Conservation (phyloP, 1,140 invertebrate species). For the Leptestheria dahalacensis region DNA sequence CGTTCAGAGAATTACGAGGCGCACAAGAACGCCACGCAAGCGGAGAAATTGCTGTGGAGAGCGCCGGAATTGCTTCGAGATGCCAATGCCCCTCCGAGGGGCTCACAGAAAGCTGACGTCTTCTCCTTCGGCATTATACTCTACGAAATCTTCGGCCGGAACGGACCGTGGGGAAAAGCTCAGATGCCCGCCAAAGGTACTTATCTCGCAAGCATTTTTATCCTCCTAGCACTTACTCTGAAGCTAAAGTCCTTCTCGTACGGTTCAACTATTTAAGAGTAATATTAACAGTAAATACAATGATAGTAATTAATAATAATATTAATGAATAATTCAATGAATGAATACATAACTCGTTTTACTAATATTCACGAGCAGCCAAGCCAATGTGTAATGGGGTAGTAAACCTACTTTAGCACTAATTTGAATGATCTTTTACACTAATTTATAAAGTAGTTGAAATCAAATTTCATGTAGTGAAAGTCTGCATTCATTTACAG, state of each 20-base stretch:
- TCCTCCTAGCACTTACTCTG: background rate
- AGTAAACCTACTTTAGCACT: no score
- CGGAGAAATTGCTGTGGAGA: slow-evolving; percentile 39
- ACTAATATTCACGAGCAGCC: no score
- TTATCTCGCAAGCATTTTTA: no score
- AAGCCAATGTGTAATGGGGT: no score
- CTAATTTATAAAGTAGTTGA: no score
- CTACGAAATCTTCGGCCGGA: slow-evolving; percentile 50
- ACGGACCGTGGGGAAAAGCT: slow-evolving; percentile 51
- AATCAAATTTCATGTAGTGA: background rate
- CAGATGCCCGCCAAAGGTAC: slow-evolving; percentile 40
- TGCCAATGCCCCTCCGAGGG: slow-evolving; percentile 34
- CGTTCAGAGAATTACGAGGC: background rate
- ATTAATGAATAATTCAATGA: no score
- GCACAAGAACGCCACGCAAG: background rate
- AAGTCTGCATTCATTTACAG: slow-evolving; percentile 20
- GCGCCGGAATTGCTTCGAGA: slow-evolving; percentile 49
- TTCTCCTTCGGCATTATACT: slow-evolving; percentile 52
- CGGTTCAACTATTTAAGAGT: no score
- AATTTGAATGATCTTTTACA: no score
- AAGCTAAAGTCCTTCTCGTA: background rate
- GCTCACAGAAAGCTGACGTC: slow-evolving; percentile 54
- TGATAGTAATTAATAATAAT: no score
- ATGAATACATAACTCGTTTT: no score
- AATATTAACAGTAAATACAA: no score